Base-by-base conservation (phyloP, 2,113 vertebrate genomes). In the Hyla sarda region DNA sequence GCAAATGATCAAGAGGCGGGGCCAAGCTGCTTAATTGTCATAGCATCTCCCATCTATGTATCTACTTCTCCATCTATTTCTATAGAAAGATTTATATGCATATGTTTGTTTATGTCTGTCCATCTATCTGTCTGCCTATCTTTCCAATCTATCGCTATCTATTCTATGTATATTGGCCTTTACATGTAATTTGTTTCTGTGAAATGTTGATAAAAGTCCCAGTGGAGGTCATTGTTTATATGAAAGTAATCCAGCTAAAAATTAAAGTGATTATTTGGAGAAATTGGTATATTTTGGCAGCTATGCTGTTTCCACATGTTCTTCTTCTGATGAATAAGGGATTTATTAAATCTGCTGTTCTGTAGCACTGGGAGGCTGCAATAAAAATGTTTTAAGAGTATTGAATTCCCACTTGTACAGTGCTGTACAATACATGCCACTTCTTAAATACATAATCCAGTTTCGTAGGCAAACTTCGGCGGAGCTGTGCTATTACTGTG, bases 211-310 rank as follows among this genome's bases (percentile, higher is more conserved):
- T 14, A 50, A 16, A 25, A 28, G n/a, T 75, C 25, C 14, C 5
- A 10, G 28, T 77, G 48, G 74, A 52, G 54, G 14, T 21, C 25
- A 11, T 3, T 77, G 25, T 77, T 54, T 77, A 32, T 30, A 32
- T 28, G 28, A 77, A 77, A 52, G 17, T 10, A 32, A 75, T 32
- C 41, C 74, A 16, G 9, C 13, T 28, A 75, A 28, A 76, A 76
- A 17, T 45, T 17, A 50, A 76, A 52, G 7, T 52, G 73, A 77
- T 54, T 77, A 52, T 76, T 75, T 50, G 73, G 73, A 10, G 48
- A 30, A 76, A 48, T 32, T 50, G 25, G 74, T 77, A 47, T 77
- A 77, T 77, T 60, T 62, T 80, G 52, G 56, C 77, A 56, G 34
- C 77, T n/a, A 7, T 17, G 23, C 9, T 13, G 34, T 65, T n/a